Conservation (phyloP, 2,888 invertebrate genomes). For the Corythucha ciliata region DNA sequence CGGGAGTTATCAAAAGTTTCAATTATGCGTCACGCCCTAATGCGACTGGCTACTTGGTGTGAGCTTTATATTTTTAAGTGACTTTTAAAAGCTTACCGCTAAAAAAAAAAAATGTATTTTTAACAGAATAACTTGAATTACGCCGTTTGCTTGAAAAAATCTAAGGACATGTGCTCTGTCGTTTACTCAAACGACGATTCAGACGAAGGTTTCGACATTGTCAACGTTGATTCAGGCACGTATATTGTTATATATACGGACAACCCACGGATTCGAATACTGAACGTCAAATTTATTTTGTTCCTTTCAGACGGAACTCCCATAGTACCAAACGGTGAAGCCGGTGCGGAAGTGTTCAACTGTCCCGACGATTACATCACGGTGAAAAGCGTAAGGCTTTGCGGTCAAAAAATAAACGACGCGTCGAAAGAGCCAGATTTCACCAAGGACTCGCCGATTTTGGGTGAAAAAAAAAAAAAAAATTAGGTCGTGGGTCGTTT, state of each 20-base stretch:
- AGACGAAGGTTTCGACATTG: constrained; percentile 54
- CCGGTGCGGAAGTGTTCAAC: constrained; percentile 63
- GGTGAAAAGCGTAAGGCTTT: constrained; percentile 58
- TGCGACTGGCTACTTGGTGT: constrained; percentile 19
- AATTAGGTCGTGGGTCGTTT: neutral
- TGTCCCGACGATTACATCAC: constrained; percentile 67
- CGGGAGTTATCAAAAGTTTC: constrained; percentile 58
- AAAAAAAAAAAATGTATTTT: neutral
- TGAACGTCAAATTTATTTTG: neutral
- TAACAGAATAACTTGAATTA: constrained; percentile 69
- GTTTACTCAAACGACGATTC: constrained; percentile 51
- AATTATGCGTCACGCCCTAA: too few relatives aligned
- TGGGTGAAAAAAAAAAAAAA: constrained; percentile 43
- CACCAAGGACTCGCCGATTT: constrained; percentile 57
- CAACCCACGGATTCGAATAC: neutral
- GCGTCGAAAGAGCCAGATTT: constrained; percentile 54
- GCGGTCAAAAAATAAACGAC: constrained; percentile 65
- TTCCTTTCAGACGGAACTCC: constrained; percentile 46
- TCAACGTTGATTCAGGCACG: constrained; percentile 57
- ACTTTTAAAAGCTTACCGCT: neutral
- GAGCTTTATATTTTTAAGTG: neutral
- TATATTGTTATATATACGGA: constrained; percentile 13
- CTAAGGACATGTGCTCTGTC: constrained; percentile 54
- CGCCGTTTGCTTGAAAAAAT: constrained; percentile 59
- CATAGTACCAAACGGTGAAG: constrained; percentile 56